phyloP scores from a whole-genome alignment of 1,140 invertebrate species.

The Plutomurus gul region DNA sequence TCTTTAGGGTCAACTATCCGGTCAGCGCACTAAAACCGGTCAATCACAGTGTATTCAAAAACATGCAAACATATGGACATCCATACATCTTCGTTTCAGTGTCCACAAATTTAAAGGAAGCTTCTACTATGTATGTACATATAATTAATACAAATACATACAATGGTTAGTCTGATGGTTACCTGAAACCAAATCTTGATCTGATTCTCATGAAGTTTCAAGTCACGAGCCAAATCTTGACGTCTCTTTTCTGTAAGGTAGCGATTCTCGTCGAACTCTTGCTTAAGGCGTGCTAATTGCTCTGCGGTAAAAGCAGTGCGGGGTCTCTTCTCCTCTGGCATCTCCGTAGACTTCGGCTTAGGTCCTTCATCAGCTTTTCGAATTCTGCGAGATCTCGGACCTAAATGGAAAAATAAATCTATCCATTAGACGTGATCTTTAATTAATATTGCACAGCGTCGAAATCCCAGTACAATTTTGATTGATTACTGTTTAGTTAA shows the following conservation, averaged over 20 bases:
- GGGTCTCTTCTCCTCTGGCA: conserved; percentile 88
- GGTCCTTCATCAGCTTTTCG: conserved; percentile 19
- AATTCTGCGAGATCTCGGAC: conserved; percentile 71
- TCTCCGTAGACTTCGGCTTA: neutral
- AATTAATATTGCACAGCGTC: too few relatives aligned
- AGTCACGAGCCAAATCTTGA: conserved; percentile 86
- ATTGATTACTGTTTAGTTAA: neutral
- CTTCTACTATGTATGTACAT: neutral
- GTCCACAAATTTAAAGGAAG: neutral
- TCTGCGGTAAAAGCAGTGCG: conserved; percentile 96
- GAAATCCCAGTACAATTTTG: too few relatives aligned
- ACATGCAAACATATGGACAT: too few relatives aligned
- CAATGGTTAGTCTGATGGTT: neutral
- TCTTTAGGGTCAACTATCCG: neutral
- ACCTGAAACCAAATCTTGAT: conserved; percentile 71
- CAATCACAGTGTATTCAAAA: neutral
- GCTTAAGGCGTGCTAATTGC: conserved; percentile 87
- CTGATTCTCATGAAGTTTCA: conserved; percentile 96
- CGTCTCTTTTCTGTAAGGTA: conserved; percentile 93
- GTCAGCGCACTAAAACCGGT: neutral
- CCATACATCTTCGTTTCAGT: too few relatives aligned
- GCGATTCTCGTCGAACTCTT: conserved; percentile 92
- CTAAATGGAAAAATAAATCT: conserved; percentile 61
- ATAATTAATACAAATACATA: neutral
- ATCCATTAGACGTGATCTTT: too few relatives aligned